Evolutionary conservation across 2,797 vertebrate genomes (phyloP).

Genomic region (Hapalemur alaotrensis): DNA sequence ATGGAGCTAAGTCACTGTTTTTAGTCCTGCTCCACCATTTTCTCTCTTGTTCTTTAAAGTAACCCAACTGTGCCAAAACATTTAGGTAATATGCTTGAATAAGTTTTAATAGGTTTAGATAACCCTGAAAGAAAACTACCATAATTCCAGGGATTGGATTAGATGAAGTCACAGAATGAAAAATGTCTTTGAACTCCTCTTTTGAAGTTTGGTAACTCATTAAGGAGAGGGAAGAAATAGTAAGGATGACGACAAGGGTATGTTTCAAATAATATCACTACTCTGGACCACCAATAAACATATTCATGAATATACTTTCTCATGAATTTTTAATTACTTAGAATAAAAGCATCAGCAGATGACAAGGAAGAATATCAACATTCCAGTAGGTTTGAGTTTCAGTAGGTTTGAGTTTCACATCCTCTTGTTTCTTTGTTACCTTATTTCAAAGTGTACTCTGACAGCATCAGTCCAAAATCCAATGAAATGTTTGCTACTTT

Average conservation of each 20-base stretch:
- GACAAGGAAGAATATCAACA: background rate
- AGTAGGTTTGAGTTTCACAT: background rate
- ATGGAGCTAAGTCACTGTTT: background rate
- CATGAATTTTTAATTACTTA: background rate
- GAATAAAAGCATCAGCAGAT: background rate
- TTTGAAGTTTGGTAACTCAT: background rate
- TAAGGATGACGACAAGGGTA: background rate
- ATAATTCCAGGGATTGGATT: background rate
- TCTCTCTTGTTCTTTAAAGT: background rate
- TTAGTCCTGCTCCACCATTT: background rate
- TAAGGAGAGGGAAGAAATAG: background rate
- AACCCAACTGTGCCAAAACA: background rate
- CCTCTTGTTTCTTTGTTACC: background rate
- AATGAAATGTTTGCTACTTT: background rate
- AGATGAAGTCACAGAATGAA: background rate
- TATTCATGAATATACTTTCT: background rate
- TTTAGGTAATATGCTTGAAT: background rate
- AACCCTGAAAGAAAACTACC: background rate
- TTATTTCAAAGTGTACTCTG: background rate
- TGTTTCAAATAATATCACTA: background rate
- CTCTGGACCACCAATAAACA: background rate
- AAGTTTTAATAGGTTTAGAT: background rate
- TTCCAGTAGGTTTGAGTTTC: background rate
- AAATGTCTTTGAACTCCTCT: background rate
- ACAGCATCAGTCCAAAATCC: background rate